Base-by-base conservation (phyloP, 2,797 vertebrate species). In the Epinephelus malabaricus region DNA sequence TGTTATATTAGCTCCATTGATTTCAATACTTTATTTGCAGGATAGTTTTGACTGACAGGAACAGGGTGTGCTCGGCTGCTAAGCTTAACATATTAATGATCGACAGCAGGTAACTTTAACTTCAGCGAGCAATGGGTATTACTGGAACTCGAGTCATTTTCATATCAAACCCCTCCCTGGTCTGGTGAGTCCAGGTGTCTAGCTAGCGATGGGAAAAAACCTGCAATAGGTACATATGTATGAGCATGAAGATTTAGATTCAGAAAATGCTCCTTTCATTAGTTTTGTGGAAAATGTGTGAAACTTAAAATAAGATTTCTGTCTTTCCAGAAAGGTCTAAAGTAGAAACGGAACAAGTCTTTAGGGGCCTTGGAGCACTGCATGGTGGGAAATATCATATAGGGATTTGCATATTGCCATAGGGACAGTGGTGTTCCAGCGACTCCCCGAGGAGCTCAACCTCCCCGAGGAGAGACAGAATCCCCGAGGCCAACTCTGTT, bases 361-460 rank as follows among this genome's bases (percentile, higher is more conserved):
- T 88, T 71, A 77, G 81, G 86, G 90, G 78, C 74, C 77, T 91
- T 65, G 54, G 63, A 92, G 87, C 56, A 61, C 80, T 87, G 85
- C 91, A 87, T 87, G 86, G 75, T 92, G 88, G 85, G 86, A 92
- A 85, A 92, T 88, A 93, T 91, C 89, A 89, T 87, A 85, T 78
- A 66, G 81, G 82, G 73, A 92, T 93, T 93, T 91, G 89, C 91
- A 94, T 95, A 94, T 93, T 81, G 92, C 93, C 90, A 89, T 78
- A 79, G 89, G 93, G 91, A 92, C 89, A 90, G 89, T 85, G 83
- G 89, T 89, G 90, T 87, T 94, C 86, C 86, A 75, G 85, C 12
- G 54, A 82, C 79, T 92, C 90, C 91, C 92, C 45, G 13, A 81
- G 84, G 92, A 89, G 69, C 74, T 78, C 77, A 54, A 67, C 59